These are phyloP conservation scores for Tiliqua scincoides DNA, from an alignment of 2,113 vertebrate genomes.

Conservation along the genomic window DNA sequence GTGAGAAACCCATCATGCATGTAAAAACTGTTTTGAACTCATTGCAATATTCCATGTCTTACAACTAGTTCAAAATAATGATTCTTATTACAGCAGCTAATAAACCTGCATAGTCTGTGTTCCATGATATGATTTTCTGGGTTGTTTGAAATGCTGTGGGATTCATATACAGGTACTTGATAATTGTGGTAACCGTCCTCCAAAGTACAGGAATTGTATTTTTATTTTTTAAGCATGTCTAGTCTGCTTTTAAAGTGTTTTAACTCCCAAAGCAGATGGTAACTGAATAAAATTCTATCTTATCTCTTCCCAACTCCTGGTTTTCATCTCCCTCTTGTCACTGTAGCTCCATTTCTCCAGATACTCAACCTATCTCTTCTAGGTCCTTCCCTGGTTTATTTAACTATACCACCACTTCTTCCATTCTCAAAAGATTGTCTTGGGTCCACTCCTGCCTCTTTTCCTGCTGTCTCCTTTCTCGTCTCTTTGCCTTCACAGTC, in stretches of 20 bases:
- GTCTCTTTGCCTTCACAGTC: not conserved
- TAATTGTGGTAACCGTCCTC: not conserved
- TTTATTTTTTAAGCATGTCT: not conserved
- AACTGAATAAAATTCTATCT: not conserved
- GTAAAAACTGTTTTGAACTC: slow-evolving; percentile 1
- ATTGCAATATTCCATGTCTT: not conserved
- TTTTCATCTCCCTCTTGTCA: not conserved
- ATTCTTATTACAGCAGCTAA: not conserved
- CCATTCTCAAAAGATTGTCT: not conserved
- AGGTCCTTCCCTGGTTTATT: not conserved
- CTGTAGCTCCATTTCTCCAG: not conserved
- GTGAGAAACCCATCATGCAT: not conserved
- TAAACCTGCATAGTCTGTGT: slow-evolving; percentile 21
- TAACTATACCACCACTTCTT: not conserved
- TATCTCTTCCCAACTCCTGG: not conserved
- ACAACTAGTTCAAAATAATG: not conserved
- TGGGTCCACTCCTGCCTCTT: not conserved
- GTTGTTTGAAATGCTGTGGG: not conserved
- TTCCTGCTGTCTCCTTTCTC: not conserved
- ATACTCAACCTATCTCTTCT: not conserved
- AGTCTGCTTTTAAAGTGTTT: not conserved
- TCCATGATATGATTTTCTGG: slow-evolving; percentile 5
- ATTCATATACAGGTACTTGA: not conserved
- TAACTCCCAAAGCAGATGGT: not conserved
- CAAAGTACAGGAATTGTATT: not conserved